Percentiles rank a stretch among this genome's conserved stretches.
These are phyloP conservation scores for Neoascia interrupta DNA, from an alignment of 2,888 invertebrate species.

Conservation along the genomic window DNA sequence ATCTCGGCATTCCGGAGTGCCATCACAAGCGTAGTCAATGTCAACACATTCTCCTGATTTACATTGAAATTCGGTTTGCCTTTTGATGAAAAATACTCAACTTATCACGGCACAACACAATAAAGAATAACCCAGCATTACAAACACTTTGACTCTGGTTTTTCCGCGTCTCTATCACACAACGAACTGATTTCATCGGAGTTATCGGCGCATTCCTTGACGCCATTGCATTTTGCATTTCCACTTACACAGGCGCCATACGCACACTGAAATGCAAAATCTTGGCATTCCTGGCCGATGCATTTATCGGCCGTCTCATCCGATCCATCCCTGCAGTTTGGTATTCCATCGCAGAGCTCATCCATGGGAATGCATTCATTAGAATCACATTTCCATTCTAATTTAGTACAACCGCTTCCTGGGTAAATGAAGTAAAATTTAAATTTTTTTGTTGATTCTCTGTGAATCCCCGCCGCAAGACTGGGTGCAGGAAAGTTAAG, in stretches of 20 bases:
- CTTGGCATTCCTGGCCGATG: slow-evolving; percentile 78
- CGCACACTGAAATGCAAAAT: slow-evolving; percentile 75
- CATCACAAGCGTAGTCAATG: slow-evolving; percentile 76
- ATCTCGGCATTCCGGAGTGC: slow-evolving; percentile 73
- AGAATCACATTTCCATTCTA: slow-evolving; percentile 31
- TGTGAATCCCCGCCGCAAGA: too few relatives aligned
- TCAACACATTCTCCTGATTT: slow-evolving; percentile 70
- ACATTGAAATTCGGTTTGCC: slow-evolving; percentile 69
- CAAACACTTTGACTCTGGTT: too few relatives aligned
- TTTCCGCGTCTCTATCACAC: too few relatives aligned
- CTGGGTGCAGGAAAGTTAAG: too few relatives aligned
- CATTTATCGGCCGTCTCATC: slow-evolving; percentile 65
- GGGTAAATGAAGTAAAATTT: too few relatives aligned
- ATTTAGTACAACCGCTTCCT: too few relatives aligned
- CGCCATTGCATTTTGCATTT: slow-evolving; percentile 40
- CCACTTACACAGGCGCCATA: slow-evolving; percentile 62
- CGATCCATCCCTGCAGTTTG: slow-evolving; percentile 57
- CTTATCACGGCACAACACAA: too few relatives aligned
- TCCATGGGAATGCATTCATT: slow-evolving; percentile 49
- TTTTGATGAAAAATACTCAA: too few relatives aligned
- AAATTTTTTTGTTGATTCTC: too few relatives aligned
- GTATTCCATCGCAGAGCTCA: slow-evolving; percentile 46
- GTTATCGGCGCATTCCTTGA: slow-evolving; percentile 56
- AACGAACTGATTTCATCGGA: too few relatives aligned
- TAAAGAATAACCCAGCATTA: too few relatives aligned